Evolutionary conservation across 2,113 vertebrate species (phyloP).

Genomic region (Amblyornis subalaris): DNA sequence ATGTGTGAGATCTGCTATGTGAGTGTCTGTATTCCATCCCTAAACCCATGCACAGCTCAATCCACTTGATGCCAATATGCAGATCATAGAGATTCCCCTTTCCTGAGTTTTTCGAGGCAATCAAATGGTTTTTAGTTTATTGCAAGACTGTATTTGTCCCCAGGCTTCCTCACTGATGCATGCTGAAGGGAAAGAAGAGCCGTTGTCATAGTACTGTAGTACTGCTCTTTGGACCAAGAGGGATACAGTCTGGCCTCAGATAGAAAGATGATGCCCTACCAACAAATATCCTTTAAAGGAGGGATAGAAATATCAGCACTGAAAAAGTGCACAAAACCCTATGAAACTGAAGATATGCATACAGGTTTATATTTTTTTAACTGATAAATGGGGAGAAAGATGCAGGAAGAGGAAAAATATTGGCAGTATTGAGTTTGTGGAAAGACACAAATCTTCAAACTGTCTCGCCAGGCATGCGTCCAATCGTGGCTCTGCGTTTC

Average conservation of each 20-base stretch:
- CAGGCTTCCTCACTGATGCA: background rate
- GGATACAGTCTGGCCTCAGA: background rate
- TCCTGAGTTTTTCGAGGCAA: background rate
- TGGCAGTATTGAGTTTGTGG: background rate
- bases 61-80: background rate
- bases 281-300: background rate
- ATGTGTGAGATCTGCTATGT: rapidly evolving
- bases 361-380: background rate
- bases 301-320: background rate
- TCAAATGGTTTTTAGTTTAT: background rate
- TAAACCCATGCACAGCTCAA: background rate
- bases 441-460: background rate
- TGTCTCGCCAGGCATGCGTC: background rate
- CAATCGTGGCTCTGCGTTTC: background rate
- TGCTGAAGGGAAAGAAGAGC: background rate
- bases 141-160: background rate
- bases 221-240: background rate
- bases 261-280: background rate
- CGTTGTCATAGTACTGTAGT: background rate
- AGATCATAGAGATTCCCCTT: background rate
- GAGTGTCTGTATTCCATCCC: background rate
- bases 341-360: background rate
- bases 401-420: background rate
- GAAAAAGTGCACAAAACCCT: background rate
- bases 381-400: background rate